Evolutionary conservation across 2,113 vertebrate genomes (phyloP), one percentile per base, ranked within the genome.

Genomic region (Alectura lathami): DNA sequence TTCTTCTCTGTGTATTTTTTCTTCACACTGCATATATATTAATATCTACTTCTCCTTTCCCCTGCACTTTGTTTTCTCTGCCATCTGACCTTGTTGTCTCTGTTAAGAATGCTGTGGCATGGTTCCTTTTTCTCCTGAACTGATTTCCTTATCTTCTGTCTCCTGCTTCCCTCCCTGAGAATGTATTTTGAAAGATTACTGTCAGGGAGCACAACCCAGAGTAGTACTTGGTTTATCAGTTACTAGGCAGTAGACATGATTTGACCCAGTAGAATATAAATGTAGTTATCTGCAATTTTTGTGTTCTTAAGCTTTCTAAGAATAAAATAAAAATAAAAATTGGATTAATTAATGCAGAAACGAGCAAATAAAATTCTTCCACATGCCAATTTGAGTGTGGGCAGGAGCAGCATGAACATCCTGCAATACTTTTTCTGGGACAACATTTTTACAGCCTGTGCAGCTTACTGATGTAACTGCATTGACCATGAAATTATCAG

Each of bases 101-200:
- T 6, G 45, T 34, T 88, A 94, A 86, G 47, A 57, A 47, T 50
- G 34, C 45, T 74, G 63, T 83, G 70, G 59, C 79, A 83, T 93
- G 48, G 17, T 88, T 94, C 89, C 66, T 63, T 81, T 81, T 81
- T 75, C 62, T 38, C 13, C 26, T 84, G 38, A 82, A 63, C 69
- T 79, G 53, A 75, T 79, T 93, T 95, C 48, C 57, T 93, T 91
- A 83, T 93, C 90, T 77, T 91, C n/a, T 14, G 45, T 88, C 59
- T 93, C 67, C 63, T 48, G 21, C 70, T 91, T 91, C 50, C n/a
- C 57, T 83, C 64, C 45, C 92, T 34, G 45, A 86, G 67, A 95
- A 86, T 43, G 59, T 76, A 59, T 67, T 95, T 86, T 78, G 70
- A 74, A 95, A 94, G 92, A 94, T 93, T 93, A 90, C 38, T 88